These are phyloP conservation scores for Coregonus sp. DNA, from an alignment of 2,797 vertebrate genomes.

Conservation along the genomic window DNA sequence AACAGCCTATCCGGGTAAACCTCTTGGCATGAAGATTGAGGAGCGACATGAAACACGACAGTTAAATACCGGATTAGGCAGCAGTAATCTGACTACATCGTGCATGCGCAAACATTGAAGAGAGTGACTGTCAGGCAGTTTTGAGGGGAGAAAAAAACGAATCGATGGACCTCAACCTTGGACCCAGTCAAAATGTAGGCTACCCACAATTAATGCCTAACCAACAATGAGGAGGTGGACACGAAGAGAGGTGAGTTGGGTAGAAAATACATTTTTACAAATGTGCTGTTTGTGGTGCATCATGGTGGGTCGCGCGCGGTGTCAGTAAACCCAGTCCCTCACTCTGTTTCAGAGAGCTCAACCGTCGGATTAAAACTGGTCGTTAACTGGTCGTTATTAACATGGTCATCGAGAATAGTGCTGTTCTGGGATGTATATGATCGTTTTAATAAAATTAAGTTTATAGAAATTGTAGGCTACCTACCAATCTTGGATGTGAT, in stretches of 20 bases:
- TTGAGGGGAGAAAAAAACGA: neutral
- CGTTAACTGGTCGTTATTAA: neutral
- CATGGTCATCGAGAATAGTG: neutral
- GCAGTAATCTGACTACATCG: constrained; percentile 66
- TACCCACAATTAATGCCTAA: neutral
- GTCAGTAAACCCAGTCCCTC: neutral
- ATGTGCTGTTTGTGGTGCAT: neutral
- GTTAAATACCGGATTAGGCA: constrained; percentile 60
- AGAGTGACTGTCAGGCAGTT: neutral
- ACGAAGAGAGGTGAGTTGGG: neutral
- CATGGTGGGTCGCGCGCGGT: neutral
- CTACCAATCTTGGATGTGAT: neutral
- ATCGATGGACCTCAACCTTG: neutral
- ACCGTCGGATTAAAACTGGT: neutral
- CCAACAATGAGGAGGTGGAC: neutral
- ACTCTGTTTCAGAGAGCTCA: neutral
- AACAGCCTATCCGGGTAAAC: neutral
- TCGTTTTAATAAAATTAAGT: neutral
- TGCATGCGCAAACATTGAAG: constrained; percentile 64
- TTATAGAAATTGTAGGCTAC: neutral
- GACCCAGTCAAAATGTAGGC: neutral
- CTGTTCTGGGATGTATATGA: neutral
- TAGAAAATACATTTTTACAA: neutral
- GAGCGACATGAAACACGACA: constrained; percentile 32
- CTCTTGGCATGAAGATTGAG: neutral